Evolutionary conservation across 2,888 invertebrate genomes (phyloP).

Genomic region (Metellina segmentata): DNA sequence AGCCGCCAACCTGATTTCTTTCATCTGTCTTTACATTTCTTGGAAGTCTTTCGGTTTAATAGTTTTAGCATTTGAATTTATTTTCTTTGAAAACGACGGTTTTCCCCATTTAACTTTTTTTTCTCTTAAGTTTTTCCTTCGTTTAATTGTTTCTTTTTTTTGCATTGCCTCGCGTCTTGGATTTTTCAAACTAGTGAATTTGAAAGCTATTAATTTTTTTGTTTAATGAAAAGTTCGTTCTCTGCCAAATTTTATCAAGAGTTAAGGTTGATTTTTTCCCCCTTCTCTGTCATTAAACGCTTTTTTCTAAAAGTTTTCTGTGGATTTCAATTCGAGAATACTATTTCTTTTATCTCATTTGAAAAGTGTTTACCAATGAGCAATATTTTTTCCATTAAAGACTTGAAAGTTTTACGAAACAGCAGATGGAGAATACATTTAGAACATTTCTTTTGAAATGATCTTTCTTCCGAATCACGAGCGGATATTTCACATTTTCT

Average conservation of each 20-base stretch:
- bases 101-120: neutral
- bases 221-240: slow-evolving; percentile 2
- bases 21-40: neutral
- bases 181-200: neutral
- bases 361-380: neutral
- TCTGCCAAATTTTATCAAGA: neutral
- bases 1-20: neutral
- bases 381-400: neutral
- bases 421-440: too few species aligned
- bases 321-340: neutral
- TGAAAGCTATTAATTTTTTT: slow-evolving; percentile 35
- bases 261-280: neutral
- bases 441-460: too few species aligned
- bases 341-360: neutral
- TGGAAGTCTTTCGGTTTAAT: neutral
- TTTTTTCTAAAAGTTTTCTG: neutral
- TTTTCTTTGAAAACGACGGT: neutral
- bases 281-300: neutral
- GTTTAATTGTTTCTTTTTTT: slow-evolving; percentile 21
- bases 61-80: neutral
- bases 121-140: neutral
- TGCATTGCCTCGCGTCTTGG: neutral
- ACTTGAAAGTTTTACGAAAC: too few species aligned
- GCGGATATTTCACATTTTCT: too few species aligned
- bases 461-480: too few species aligned